Evolutionary conservation across 2,888 invertebrate species (phyloP).

Genomic region (Alentia gelatinosa): DNA sequence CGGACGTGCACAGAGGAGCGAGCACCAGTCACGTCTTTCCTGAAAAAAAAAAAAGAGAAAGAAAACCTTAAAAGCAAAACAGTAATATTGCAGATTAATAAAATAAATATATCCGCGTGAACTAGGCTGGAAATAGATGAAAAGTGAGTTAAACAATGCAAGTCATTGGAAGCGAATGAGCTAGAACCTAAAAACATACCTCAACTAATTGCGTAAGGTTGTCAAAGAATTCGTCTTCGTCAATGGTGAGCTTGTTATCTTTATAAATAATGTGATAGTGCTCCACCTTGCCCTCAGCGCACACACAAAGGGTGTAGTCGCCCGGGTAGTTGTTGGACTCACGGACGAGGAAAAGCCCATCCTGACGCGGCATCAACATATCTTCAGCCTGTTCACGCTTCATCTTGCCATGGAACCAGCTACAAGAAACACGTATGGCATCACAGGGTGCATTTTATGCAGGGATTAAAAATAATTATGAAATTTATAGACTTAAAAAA

Average conservation of each 20-base stretch:
- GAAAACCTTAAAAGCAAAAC: too few relatives aligned
- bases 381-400: slow-evolving; percentile 95
- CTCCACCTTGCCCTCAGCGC: slow-evolving; percentile 94
- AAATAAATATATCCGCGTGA: too few relatives aligned
- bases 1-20: too few relatives aligned
- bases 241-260: slow-evolving; percentile 95
- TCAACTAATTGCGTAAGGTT: slow-evolving; percentile 95
- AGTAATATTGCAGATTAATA: too few relatives aligned
- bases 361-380: slow-evolving; percentile 86
- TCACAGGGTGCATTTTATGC: not conserved
- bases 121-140: too few relatives aligned
- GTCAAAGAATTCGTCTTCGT: slow-evolving; percentile 98
- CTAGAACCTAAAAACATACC: slow-evolving; percentile 82
- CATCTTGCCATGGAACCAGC: slow-evolving; percentile 99
- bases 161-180: too few relatives aligned
- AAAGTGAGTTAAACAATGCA: too few relatives aligned
- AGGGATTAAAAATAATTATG: too few relatives aligned
- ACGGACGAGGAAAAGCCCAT: slow-evolving; percentile 95
- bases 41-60: too few relatives aligned
- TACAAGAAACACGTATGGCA: slow-evolving; percentile 78
- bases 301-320: slow-evolving; percentile 97
- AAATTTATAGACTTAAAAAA: too few relatives aligned
- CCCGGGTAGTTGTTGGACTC: slow-evolving; percentile 99
- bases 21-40: too few relatives aligned
- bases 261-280: slow-evolving; percentile 94